Evolutionary conservation across 2,113 vertebrate species (phyloP).

Genomic region (Pseudolaguvia tuberculata): DNA sequence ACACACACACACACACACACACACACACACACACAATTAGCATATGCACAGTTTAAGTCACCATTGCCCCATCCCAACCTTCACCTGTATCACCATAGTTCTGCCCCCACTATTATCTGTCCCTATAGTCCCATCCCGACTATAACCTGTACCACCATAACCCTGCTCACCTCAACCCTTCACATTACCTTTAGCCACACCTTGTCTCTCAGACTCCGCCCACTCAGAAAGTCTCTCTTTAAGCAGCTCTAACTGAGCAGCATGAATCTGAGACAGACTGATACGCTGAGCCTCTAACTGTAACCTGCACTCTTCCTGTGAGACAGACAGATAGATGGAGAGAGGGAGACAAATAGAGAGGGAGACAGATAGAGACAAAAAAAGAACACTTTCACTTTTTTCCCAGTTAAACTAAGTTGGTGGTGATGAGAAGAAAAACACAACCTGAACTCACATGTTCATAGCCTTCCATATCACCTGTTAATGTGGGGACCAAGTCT

Average conservation of each 20-base stretch:
- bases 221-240: conserved; percentile 67
- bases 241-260: conserved; percentile 82
- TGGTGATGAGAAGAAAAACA: too few relatives aligned
- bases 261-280: conserved; percentile 86
- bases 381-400: too few relatives aligned
- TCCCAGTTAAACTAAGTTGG: too few relatives aligned
- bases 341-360: not conserved
- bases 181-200: not conserved
- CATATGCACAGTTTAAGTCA: too few relatives aligned
- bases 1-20: too few relatives aligned
- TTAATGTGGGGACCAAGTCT: not conserved
- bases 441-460: conserved; percentile 39
- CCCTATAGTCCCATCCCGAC: too few relatives aligned
- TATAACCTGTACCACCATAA: too few relatives aligned
- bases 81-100: too few relatives aligned
- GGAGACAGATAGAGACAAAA: not conserved
- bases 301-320: conserved; percentile 79
- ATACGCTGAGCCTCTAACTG: conserved; percentile 88
- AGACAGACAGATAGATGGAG: conserved; percentile 2
- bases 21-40: too few relatives aligned
- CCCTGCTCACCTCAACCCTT: too few relatives aligned
- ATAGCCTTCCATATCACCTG: conserved; percentile 25
- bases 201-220: conserved; percentile 59
- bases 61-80: too few relatives aligned
- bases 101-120: too few relatives aligned